phyloP scores from a whole-genome alignment of 2,113 vertebrate species.

The Nyctereutes procyonoides region DNA sequence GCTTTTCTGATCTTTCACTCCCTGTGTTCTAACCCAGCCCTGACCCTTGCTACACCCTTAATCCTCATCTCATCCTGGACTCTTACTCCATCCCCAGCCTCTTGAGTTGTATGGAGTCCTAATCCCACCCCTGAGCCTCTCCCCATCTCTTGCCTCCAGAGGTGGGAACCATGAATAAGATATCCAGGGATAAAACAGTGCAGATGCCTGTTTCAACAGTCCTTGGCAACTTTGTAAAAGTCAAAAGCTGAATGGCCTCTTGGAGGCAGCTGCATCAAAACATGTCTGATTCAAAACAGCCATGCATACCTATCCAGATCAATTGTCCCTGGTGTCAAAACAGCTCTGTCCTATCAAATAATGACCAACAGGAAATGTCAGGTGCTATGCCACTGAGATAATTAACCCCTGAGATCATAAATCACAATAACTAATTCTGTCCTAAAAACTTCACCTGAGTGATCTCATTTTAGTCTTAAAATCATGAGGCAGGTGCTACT shows the following conservation, averaged over 20 bases:
- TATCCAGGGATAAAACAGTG: neutral
- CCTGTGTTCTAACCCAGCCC: neutral
- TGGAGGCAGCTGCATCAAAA: neutral
- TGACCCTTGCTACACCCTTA: neutral
- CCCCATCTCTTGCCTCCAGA: neutral
- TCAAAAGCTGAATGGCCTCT: neutral
- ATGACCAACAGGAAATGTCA: neutral
- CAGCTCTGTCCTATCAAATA: neutral
- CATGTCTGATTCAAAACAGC: neutral
- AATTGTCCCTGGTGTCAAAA: neutral
- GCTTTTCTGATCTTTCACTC: neutral
- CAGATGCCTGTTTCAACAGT: neutral
- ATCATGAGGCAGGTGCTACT: neutral
- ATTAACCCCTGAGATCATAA: neutral
- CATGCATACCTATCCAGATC: neutral
- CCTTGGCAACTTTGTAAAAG: neutral
- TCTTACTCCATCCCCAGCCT: no score
- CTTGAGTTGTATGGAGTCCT: neutral
- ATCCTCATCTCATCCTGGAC: neutral
- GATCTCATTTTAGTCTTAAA: neutral
- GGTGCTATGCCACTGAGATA: neutral
- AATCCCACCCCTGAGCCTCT: neutral
- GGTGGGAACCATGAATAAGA: neutral
- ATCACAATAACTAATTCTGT: neutral
- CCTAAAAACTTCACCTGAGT: neutral